Evolutionary conservation across 2,113 vertebrate species (phyloP), one percentile per base, ranked within the genome.

Genomic region (Scophthalmus maximus): DNA sequence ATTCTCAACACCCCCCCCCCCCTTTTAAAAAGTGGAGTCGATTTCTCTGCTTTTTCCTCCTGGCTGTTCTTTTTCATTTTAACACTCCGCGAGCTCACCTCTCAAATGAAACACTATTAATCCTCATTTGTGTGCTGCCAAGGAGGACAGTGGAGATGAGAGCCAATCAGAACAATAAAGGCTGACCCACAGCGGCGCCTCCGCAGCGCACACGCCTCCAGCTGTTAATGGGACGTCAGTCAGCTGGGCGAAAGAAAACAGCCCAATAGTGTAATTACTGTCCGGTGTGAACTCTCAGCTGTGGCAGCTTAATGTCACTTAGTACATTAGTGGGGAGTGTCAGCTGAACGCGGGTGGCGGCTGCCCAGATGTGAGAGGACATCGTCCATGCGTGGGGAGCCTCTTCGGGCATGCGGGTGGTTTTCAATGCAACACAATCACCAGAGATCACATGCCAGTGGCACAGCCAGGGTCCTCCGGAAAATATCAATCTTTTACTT

Each of bases 171-270:
- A 83, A 73, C 52, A 83, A 82, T 76, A 72, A 83, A 66, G 80
- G 87, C 64, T 84, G 83, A 88, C 84, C 86, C 73, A 18, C 60
- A 10, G 74, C 70, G 63, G 76, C 67, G 17, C 59, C 74, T 72
- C 29, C n/a, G 22, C 75, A 57, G 50, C 38, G 14, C 42, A 30
- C 49, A 50, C 60, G 71, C 83, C 80, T 86, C 66, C 76, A 70
- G 82, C 65, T 79, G 81, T 78, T 88, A 87, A 86, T 81, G 79
- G 76, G 73, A 63, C 72, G 85, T 81, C 84, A 87, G 79, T 88
- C 84, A 87, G 81, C 55, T 65, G 67, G 73, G 57, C 22, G 42
- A 68, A 80, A 75, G 73, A 69, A 79, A 75, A 53, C 68, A 55
- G 66, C 79, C 73, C 63, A 8, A 26, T 73, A 69, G 82, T 34